phyloP scores from a whole-genome alignment of 2,113 vertebrate genomes.

The Antechinus stuartii region DNA sequence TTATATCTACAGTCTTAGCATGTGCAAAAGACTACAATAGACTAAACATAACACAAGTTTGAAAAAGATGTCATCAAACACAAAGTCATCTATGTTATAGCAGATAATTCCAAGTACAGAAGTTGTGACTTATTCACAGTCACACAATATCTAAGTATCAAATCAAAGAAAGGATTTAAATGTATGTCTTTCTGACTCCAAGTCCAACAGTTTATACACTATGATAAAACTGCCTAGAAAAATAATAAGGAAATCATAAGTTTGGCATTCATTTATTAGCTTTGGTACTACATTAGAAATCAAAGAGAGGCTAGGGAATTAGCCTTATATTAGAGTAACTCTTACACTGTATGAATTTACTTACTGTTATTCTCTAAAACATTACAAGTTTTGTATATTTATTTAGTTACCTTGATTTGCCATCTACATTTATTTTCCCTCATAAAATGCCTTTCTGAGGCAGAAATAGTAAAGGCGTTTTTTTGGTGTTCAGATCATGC shows the following conservation, averaged over 20 bases:
- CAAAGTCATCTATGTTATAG: not conserved
- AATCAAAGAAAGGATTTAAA: not conserved
- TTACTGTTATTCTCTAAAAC: not conserved
- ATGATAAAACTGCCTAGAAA: not conserved
- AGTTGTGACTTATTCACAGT: not conserved
- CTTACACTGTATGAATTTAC: not conserved
- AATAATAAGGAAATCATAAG: not conserved
- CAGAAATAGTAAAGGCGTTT: not conserved
- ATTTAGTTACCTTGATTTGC: not conserved
- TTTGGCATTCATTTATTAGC: not conserved
- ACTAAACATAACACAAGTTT: not conserved
- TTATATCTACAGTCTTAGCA: not conserved
- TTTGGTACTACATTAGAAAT: not conserved
- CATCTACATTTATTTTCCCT: conserved; percentile 10
- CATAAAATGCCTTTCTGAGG: not conserved
- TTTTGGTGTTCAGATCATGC: too few relatives aligned
- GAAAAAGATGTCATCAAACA: not conserved
- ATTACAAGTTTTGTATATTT: not conserved
- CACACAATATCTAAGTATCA: not conserved
- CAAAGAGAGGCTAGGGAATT: not conserved
- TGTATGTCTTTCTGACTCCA: not conserved
- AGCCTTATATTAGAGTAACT: not conserved
- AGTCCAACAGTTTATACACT: not conserved
- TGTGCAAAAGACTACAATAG: not conserved
- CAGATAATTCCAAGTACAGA: not conserved